Evolutionary conservation across 2,113 vertebrate genomes (phyloP).

Genomic region (Limanda limanda): DNA sequence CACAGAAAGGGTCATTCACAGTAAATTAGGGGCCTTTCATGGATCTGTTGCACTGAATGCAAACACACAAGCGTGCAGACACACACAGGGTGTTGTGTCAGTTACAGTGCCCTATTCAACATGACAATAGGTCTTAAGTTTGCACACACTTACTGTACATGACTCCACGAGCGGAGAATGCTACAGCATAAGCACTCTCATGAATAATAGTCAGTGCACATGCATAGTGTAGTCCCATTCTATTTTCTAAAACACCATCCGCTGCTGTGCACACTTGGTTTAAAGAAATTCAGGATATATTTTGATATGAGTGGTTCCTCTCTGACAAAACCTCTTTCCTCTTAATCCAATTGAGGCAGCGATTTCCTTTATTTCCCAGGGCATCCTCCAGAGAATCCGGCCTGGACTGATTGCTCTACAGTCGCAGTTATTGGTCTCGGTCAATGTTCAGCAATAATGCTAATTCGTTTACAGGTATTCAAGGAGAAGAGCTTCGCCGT

Average conservation of each 20-base stretch:
- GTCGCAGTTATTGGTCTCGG: conserved; percentile 5
- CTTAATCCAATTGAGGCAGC: background rate
- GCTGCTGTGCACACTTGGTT: background rate
- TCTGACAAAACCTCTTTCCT: background rate
- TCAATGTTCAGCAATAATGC: background rate
- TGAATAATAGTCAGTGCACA: background rate
- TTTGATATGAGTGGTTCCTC: background rate
- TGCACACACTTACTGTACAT: conserved; percentile 19
- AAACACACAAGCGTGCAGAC: background rate
- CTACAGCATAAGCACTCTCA: conserved; percentile 9
- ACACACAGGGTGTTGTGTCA: background rate
- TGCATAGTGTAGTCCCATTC: background rate
- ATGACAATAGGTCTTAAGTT: conserved; percentile 44
- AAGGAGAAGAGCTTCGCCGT: background rate
- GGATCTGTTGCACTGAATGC: background rate
- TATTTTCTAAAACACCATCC: background rate
- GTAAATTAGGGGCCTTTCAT: conserved; percentile 34
- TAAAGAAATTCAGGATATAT: background rate
- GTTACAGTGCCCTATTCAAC: conserved; percentile 33
- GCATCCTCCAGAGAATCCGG: conserved; percentile 8
- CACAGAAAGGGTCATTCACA: conserved; percentile 23
- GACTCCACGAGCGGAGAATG: conserved; percentile 15
- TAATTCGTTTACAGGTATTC: background rate
- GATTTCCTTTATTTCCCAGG: background rate
- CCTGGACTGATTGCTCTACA: conserved; percentile 6